Conservation (phyloP, 2,888 invertebrate genomes). For the Rhagium mordax region DNA sequence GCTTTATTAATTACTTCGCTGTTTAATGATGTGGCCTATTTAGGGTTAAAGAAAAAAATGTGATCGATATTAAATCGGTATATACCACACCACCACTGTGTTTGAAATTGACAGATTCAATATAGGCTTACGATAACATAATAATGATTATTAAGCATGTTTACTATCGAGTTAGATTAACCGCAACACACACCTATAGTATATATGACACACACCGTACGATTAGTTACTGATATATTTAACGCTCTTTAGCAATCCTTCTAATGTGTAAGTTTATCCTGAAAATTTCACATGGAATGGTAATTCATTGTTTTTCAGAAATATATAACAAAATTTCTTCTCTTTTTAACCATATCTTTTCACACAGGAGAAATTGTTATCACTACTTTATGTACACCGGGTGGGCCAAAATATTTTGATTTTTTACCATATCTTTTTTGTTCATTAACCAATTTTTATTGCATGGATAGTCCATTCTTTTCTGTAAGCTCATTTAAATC, state of each 20-base stretch:
- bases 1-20: too few species aligned
- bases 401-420: too few species aligned
- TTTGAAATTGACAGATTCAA: neutral
- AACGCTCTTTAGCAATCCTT: neutral
- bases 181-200: neutral
- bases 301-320: too few species aligned
- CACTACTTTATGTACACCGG: too few species aligned
- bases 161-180: neutral
- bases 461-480: too few species aligned
- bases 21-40: neutral
- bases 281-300: too few species aligned
- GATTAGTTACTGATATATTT: neutral
- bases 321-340: too few species aligned
- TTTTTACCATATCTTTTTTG: too few species aligned
- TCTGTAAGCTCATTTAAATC: too few species aligned
- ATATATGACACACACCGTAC: neutral
- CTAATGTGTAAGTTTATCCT: neutral
- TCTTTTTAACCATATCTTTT: too few species aligned
- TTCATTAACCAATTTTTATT: too few species aligned
- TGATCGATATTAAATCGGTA: neutral
- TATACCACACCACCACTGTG: neutral
- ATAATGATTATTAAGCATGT: neutral
- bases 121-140: neutral
- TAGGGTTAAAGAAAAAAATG: neutral
- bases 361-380: too few species aligned